Evolutionary conservation across 2,888 invertebrate genomes (phyloP).

Genomic region (Cybosia mesomella): DNA sequence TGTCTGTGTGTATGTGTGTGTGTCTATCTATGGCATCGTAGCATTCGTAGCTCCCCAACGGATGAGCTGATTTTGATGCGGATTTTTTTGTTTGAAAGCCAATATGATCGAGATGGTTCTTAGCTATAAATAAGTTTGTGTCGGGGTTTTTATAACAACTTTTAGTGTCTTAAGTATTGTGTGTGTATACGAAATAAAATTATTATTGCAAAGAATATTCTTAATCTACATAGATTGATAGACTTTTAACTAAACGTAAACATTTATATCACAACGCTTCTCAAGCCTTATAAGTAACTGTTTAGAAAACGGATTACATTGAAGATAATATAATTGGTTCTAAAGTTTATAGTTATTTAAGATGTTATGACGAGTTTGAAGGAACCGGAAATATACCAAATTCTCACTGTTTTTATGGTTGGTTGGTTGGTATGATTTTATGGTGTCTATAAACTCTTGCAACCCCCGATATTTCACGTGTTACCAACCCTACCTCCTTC

Average conservation of each 20-base stretch:
- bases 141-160: no score
- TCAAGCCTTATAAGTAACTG: neutral
- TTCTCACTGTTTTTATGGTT: constrained; percentile 3
- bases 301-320: neutral
- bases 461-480: neutral
- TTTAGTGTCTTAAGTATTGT: no score
- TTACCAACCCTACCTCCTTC: neutral
- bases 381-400: neutral
- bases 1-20: no score
- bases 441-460: constrained; percentile 1
- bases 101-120: no score
- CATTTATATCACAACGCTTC: neutral
- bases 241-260: no score
- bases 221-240: neutral
- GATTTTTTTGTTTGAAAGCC: no score
- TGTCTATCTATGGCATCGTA: no score
- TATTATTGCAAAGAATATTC: no score
- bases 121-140: no score
- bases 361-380: neutral
- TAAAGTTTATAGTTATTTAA: neutral
- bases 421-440: neutral
- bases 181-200: no score
- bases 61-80: no score
- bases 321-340: neutral
- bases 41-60: no score